Evolutionary conservation across 2,888 invertebrate species (phyloP), one percentile per base, ranked within the genome.

Genomic region (Pseudeuparius sepicola): DNA sequence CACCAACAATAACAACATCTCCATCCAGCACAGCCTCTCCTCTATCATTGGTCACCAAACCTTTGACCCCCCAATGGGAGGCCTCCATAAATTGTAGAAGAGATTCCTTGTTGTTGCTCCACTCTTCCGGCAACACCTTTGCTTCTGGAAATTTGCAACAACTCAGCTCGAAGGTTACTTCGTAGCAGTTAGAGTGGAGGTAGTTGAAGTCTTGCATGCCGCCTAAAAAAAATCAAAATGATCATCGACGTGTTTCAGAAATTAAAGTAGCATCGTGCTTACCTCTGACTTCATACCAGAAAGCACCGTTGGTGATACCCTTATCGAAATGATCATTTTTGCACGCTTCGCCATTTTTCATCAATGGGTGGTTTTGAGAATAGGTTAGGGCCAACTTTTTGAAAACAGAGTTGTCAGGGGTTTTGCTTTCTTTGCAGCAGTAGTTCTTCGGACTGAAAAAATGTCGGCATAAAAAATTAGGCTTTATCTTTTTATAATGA

Each of bases 121-220:
- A 98, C 64, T 84, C 85, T 2, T 62, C 56, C 0, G 78, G 70
- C 51, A 97, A 61, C n/a, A 72, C 67, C 0, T 61, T 60, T 0
- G 83, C 79, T 0, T 54, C 42, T 0, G 98, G 98, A 60, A 75
- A 97, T 64, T 98, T 98, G 66, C 86, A 86, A 65, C 98, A 98
- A 25, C 90, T 89, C 51, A 98, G 63, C 60, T 99, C 98, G 52
- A 98, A 77, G 0, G 98, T 98, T 37, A 98, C 78, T 60, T 98
- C 98, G 59, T 93, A 89, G 57, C 93, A 89, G 64, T 96, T 97
- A 2, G 89, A 89, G 55, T 84, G 76, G 3, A 87, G 72, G 61
- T 98, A 98, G 67, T 97, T 98, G 68, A 88, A 99, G 64, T 98
- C 98, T 65, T 88, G 88, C 97, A 98, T 98, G 25, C 97, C 97